phyloP scores from a whole-genome alignment of 2,888 invertebrate species.

The Drosophila hamatofila region DNA sequence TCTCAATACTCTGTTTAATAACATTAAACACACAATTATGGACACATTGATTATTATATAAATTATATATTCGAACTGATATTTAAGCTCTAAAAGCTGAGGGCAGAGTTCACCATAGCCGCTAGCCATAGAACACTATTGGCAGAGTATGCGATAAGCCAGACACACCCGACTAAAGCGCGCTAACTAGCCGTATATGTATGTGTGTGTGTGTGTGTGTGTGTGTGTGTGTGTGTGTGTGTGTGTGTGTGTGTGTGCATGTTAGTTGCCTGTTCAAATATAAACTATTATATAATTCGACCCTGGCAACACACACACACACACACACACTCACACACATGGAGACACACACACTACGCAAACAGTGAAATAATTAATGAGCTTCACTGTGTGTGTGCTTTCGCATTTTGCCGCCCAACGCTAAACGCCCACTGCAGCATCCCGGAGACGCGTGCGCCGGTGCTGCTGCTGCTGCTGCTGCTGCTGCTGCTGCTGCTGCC shows the following conservation, averaged over 20 bases:
- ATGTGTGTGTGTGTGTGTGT: not conserved
- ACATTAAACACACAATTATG: too few relatives aligned
- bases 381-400: conserved; percentile 1
- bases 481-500: conserved; percentile 17
- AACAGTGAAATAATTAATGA: conserved; percentile 20
- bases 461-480: conserved; percentile 10
- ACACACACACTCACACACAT: conserved; percentile 23
- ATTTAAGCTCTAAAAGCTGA: too few relatives aligned
- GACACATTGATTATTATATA: too few relatives aligned
- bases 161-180: too few relatives aligned
- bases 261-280: conserved; percentile 5
- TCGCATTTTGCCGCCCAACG: not conserved
- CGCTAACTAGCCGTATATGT: too few relatives aligned
- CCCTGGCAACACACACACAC: conserved; percentile 33
- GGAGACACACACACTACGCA: conserved; percentile 25
- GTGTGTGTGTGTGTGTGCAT: too few relatives aligned
- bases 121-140: too few relatives aligned
- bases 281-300: conserved; percentile 50
- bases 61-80: too few relatives aligned
- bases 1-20: too few relatives aligned
- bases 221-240: not conserved
- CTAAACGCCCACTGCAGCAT: conserved; percentile 49
- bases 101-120: too few relatives aligned
- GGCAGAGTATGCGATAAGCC: too few relatives aligned
- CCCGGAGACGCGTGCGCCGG: conserved; percentile 53